Conservation (phyloP, 2,888 invertebrate species). For the Tachina grossa region DNA sequence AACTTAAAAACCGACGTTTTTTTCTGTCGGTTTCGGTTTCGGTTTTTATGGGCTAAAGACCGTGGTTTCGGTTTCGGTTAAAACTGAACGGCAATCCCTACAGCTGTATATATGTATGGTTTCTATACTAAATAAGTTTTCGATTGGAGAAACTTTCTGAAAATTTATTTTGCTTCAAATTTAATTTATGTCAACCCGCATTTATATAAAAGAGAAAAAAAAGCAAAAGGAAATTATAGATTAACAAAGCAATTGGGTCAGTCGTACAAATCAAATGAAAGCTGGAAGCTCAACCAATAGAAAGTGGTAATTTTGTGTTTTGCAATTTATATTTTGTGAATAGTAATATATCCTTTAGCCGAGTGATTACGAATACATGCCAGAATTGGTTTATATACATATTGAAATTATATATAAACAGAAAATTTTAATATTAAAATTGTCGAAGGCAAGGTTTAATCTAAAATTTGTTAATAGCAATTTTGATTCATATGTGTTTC, state of each 20-base stretch:
- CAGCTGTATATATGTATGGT: too few relatives aligned
- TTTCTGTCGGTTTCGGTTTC: too few relatives aligned
- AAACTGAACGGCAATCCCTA: too few relatives aligned
- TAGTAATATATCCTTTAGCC: neutral
- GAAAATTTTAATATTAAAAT: too few relatives aligned
- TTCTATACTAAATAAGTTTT: neutral
- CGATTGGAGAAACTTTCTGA: neutral
- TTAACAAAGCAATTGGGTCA: constrained; percentile 16
- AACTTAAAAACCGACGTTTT: too few relatives aligned
- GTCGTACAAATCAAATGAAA: neutral
- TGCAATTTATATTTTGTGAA: neutral
- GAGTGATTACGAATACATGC: neutral
- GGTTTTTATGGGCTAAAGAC: too few relatives aligned
- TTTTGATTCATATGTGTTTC: too few relatives aligned
- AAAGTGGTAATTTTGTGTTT: constrained; percentile 3
- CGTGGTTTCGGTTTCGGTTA: too few relatives aligned
- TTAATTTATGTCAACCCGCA: neutral
- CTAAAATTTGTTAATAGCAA: too few relatives aligned
- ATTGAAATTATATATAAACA: too few relatives aligned
- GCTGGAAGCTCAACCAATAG: neutral
- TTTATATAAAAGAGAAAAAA: too few relatives aligned
- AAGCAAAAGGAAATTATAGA: constrained; percentile 24
- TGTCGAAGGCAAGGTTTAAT: too few relatives aligned
- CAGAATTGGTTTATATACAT: neutral
- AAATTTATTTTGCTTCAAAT: neutral